Base-by-base conservation (phyloP, 2,113 vertebrate species). In the Callipepla squamata region DNA sequence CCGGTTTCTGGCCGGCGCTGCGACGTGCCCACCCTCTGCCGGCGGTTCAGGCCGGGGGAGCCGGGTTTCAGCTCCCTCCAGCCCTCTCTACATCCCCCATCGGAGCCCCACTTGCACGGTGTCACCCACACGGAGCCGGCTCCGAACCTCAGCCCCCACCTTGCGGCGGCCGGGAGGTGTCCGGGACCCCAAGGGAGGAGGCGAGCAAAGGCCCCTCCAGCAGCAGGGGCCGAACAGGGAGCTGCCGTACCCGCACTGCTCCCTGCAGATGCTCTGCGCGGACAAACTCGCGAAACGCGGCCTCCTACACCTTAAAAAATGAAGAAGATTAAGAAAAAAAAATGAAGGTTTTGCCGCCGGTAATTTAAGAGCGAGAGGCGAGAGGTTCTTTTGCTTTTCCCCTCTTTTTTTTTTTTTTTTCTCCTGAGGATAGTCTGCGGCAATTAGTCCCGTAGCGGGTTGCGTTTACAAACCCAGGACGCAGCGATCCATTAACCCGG, bases 401-500 rank as follows among this genome's bases (percentile, higher is more conserved):
- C 7, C 5, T 13, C 7, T 47, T 12, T 53, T 62, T 66, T 66
- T 82, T 7, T 20, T 42, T 17, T 25, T 53, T 16, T 26, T 53
- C 26, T 53, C 51, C 57, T 17, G 59, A 26, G 36, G 48, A 34
- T 25, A 13, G 42, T 15, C 13, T 2, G 21, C 45, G 62, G 40
- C 48, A 73, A 77, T 72, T 51, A 48, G 70, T 92, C 62, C 67
- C 14, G 14, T 80, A 63, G 63, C 2, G 9, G 5, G 11, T 13
- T 11, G 4, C 32, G 13, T 86, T 93, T 79, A 19, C 74, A 74
- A 90, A 91, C 65, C 9, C 80, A 14, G 44, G 21, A 25, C 79
- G 84, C 74, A 86, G 32, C 73, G 76, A 81, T 90, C 85, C 42
- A 57, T 96, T 94, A 76, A 38, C 44, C 77, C 50, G 34, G 69